Evolutionary conservation across 2,888 invertebrate genomes (phyloP), one percentile per base, ranked within the genome.

Genomic region (Linhomoeus sp.): DNA sequence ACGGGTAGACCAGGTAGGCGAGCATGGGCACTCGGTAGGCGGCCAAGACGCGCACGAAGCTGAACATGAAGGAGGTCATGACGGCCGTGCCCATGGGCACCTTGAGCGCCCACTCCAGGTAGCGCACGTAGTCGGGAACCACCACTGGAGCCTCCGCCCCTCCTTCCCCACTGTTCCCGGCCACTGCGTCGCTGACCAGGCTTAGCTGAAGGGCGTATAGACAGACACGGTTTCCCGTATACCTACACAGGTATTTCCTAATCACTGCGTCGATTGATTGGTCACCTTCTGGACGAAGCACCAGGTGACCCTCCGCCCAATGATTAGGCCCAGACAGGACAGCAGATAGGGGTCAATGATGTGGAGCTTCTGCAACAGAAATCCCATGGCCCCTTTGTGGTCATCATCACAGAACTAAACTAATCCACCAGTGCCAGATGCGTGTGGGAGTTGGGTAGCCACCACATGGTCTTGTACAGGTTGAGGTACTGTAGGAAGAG

Each of bases 391-490:
- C n/a, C n/a, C n/a, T n/a, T 12, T 9, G 12, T 29, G 29, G 29
- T 29, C 7, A 29, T 9, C 7, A 29, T 5, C 9, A 37, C 5
- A 37, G 19, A 12, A 37, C 9, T 19, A 37, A 37, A 37, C 37
- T 5, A 37, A 46, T 22, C 62, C 74, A 88, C 90, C 76, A 92
- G 76, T 50, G 83, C 79, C 62, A 84, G 81, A 59, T 77, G 77
- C 50, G 80, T 81, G 63, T 84, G 79, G 0, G 88, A 86, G 63
- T 90, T 79, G 1, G 88, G 86, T 45, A 92, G 67, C 94, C 94
- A 97, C 88, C 90, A 97, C 17, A 85, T 81, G 2, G 87, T 88
- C 56, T 86, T 77, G 64, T 94, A 94, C 36, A 94, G 73, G 70
- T 94, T 87, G 39, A 94, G 73, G 64, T 88, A 85, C 69, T 97